Evolutionary conservation across 2,113 vertebrate genomes (phyloP).

Genomic region (Chloropsis cyanopogon): DNA sequence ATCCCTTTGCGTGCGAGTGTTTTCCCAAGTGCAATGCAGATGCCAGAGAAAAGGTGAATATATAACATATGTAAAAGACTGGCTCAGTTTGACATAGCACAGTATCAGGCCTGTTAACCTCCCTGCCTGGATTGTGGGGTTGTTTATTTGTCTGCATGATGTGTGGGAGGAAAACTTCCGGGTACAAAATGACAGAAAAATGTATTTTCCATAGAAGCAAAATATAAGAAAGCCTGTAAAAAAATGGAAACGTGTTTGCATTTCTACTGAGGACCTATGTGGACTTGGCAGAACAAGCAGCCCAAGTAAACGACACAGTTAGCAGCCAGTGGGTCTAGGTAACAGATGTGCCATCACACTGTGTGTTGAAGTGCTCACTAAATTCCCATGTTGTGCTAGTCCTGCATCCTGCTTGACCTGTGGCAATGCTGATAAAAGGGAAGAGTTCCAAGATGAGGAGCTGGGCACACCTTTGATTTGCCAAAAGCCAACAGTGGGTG

Average conservation of each 20-base stretch:
- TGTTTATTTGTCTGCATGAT: slow-evolving; percentile 50
- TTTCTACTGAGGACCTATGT: background rate
- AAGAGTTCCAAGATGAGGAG: background rate
- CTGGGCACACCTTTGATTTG: background rate
- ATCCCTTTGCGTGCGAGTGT: slow-evolving; percentile 63
- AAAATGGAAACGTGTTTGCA: background rate
- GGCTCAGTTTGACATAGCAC: slow-evolving; percentile 33
- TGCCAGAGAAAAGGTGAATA: slow-evolving; percentile 71
- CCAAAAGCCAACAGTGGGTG: background rate
- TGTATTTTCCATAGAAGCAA: background rate
- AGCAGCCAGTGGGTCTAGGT: slow-evolving; percentile 7
- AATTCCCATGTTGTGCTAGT: background rate
- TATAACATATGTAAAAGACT: slow-evolving; percentile 63
- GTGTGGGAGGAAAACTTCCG: background rate
- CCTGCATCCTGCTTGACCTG: background rate
- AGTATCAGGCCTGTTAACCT: slow-evolving; percentile 27
- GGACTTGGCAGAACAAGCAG: background rate
- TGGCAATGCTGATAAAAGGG: background rate
- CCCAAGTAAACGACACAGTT: background rate
- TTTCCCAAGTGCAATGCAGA: slow-evolving; percentile 69
- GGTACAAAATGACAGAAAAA: background rate
- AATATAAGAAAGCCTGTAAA: background rate
- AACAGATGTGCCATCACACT: background rate
- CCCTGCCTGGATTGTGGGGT: background rate
- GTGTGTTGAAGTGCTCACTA: background rate